A percentile compares a stretch with the other conserved stretches of the same genome.
Evolutionary conservation across 2,113 vertebrate species (phyloP).

Genomic region (Paedocypris sp.): DNA sequence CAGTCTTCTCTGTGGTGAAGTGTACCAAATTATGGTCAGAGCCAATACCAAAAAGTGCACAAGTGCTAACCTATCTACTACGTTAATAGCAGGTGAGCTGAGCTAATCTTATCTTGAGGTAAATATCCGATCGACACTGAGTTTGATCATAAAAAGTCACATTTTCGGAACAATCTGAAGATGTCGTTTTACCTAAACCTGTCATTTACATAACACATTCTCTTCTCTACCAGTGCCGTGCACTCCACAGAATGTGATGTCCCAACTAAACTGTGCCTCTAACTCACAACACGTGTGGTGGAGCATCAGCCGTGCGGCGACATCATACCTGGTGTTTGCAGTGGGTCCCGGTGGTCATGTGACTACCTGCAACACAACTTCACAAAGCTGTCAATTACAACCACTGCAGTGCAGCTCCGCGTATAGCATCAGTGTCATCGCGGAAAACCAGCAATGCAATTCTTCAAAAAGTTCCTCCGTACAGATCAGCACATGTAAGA

Average conservation of each 20-base stretch:
- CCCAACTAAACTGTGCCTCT: conserved; percentile 41
- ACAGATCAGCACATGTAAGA: conserved; percentile 23
- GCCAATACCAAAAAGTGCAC: conserved; percentile 37
- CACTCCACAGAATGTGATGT: conserved; percentile 37
- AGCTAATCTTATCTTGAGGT: too few species aligned
- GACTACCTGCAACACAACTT: conserved; percentile 43
- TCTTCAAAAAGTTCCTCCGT: conserved; percentile 3
- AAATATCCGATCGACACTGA: too few species aligned
- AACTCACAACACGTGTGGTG: conserved; percentile 47
- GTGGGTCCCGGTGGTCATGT: conserved; percentile 37
- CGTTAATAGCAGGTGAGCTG: too few species aligned
- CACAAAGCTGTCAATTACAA: conserved; percentile 41
- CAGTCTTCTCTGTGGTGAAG: conserved; percentile 44
- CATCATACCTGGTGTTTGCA: conserved; percentile 48
- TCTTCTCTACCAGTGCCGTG: conserved; percentile 40
- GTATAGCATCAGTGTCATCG: conserved; percentile 41
- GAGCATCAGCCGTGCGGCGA: conserved; percentile 27
- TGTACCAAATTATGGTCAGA: conserved; percentile 39
- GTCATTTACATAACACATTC: background rate
- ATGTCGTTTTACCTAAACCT: too few species aligned
- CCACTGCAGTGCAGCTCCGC: conserved; percentile 42
- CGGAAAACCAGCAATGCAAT: conserved; percentile 16
- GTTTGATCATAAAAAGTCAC: too few species aligned
- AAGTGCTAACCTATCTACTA: too few species aligned
- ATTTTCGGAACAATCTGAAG: too few species aligned